Percentiles rank a stretch among this genome's conserved stretches.
phyloP scores from a whole-genome alignment of 2,888 invertebrate species.

The Orthosia cruda region DNA sequence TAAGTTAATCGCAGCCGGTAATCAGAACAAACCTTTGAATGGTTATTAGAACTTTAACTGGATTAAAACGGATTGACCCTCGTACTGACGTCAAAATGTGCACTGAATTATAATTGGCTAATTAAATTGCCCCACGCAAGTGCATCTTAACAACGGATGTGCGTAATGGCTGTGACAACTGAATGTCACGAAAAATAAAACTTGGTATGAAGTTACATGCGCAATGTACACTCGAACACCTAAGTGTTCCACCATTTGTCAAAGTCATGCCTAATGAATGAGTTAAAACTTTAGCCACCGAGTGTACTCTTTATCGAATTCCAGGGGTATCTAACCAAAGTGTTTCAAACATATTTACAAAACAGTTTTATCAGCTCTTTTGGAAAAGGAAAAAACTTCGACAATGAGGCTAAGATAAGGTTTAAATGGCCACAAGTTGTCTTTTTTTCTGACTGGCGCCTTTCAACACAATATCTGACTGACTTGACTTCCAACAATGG shows the following conservation, averaged over 20 bases:
- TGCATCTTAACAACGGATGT: slow-evolving; percentile 87
- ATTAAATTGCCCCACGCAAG: slow-evolving; percentile 86
- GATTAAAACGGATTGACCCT: slow-evolving; percentile 67
- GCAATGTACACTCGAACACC: slow-evolving; percentile 38
- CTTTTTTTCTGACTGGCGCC: slow-evolving; percentile 62
- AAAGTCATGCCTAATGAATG: slow-evolving; percentile 51
- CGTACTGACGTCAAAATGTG: slow-evolving; percentile 75
- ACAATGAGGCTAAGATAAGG: slow-evolving; percentile 55
- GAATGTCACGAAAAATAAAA: slow-evolving; percentile 73
- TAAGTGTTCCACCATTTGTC: slow-evolving; percentile 57
- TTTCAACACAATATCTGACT: slow-evolving; percentile 58
- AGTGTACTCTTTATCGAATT: slow-evolving; percentile 35
- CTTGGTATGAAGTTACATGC: slow-evolving; percentile 39
- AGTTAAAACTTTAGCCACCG: slow-evolving; percentile 22
- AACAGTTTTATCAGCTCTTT: slow-evolving; percentile 44
- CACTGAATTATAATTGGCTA: slow-evolving; percentile 79
- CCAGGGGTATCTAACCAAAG: slow-evolving; percentile 25
- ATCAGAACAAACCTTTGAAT: slow-evolving; percentile 17
- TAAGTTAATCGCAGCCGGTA: slow-evolving; percentile 16
- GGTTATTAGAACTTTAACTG: slow-evolving; percentile 54
- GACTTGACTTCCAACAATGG: slow-evolving; percentile 58
- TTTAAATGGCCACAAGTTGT: slow-evolving; percentile 53
- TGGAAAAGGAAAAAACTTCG: slow-evolving; percentile 5
- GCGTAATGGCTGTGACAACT: slow-evolving; percentile 81
- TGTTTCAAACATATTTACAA: slow-evolving; percentile 36